These are phyloP conservation scores for Choreutis nemorana DNA, from an alignment of 2,888 invertebrate species.

Conservation along the genomic window DNA sequence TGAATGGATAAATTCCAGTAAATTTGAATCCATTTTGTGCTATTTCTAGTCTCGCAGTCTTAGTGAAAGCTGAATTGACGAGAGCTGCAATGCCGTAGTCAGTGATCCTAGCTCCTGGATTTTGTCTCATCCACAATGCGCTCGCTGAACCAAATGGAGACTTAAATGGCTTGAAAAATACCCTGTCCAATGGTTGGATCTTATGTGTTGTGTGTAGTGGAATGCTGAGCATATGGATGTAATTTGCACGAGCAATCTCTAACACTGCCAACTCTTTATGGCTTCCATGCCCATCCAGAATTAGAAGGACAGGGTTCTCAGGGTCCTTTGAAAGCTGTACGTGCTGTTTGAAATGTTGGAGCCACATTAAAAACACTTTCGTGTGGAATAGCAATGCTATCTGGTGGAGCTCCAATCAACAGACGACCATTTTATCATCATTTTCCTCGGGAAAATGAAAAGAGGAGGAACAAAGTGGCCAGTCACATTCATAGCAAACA, in stretches of 20 bases:
- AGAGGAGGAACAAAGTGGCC: conserved; percentile 5
- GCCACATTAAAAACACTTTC: conserved; percentile 10
- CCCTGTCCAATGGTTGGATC: conserved; percentile 12
- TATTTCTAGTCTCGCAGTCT: conserved; percentile 10
- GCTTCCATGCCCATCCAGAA: conserved; percentile 9
- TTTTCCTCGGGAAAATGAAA: conserved; percentile 9
- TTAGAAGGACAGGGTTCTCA: conserved; percentile 3
- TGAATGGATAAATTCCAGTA: conserved; percentile 25
- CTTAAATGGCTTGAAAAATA: conserved; percentile 11
- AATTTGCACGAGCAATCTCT: conserved; percentile 12
- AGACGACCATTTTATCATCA: conserved; percentile 10
- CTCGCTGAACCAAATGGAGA: conserved; percentile 7
- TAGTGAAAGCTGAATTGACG: conserved; percentile 10
- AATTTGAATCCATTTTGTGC: conserved; percentile 14
- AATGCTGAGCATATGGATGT: conserved; percentile 16
- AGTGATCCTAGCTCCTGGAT: conserved; percentile 10
- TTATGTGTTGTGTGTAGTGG: conserved; percentile 12
- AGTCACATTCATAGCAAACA: conserved; percentile 4
- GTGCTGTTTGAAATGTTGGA: conserved; percentile 6
- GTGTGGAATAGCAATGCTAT: conserved; percentile 5
- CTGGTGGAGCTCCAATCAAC: conserved; percentile 8
- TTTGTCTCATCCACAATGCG: conserved; percentile 12
- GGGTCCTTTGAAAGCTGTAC: neutral
- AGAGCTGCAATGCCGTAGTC: conserved; percentile 14
- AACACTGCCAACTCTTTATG: conserved; percentile 9